Evolutionary conservation across 1,140 invertebrate genomes (phyloP).

Genomic region (Physella acuta): DNA sequence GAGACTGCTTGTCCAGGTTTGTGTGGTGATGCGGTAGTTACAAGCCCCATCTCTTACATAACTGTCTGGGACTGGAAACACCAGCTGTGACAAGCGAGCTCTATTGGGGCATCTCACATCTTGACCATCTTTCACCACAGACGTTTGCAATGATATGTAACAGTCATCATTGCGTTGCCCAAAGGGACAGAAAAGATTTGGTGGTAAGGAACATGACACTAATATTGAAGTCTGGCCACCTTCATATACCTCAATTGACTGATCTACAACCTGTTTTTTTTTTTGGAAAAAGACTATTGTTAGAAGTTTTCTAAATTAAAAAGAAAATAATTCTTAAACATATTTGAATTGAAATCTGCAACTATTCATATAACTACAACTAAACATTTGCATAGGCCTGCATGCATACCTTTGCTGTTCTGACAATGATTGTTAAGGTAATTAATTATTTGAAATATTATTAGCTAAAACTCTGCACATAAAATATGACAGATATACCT

Average conservation of each 20-base stretch:
- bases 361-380: too few relatives aligned
- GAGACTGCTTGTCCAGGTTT: conserved; percentile 26
- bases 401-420: too few relatives aligned
- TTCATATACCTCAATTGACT: conserved; percentile 35
- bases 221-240: conserved; percentile 28
- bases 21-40: conserved; percentile 27
- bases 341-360: too few relatives aligned
- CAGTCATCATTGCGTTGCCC: conserved; percentile 38
- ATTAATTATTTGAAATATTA: too few relatives aligned
- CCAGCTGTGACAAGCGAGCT: conserved; percentile 31
- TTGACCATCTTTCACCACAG: conserved; percentile 26
- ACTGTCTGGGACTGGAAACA: conserved; percentile 29
- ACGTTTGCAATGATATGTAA: conserved; percentile 26
- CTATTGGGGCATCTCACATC: conserved; percentile 38
- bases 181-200: conserved; percentile 33
- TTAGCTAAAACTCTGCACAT: too few relatives aligned
- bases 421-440: too few relatives aligned
- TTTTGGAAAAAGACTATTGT: not conserved
- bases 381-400: too few relatives aligned
- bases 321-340: not conserved
- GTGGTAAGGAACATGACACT: conserved; percentile 33
- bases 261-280: conserved; percentile 33
- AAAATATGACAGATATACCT: too few relatives aligned
- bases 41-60: conserved; percentile 25
- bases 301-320: not conserved